A percentile compares a stretch with the other conserved stretches of the same genome.
phyloP scores from a whole-genome alignment of 2,888 invertebrate genomes.

The Luperina testacea region DNA sequence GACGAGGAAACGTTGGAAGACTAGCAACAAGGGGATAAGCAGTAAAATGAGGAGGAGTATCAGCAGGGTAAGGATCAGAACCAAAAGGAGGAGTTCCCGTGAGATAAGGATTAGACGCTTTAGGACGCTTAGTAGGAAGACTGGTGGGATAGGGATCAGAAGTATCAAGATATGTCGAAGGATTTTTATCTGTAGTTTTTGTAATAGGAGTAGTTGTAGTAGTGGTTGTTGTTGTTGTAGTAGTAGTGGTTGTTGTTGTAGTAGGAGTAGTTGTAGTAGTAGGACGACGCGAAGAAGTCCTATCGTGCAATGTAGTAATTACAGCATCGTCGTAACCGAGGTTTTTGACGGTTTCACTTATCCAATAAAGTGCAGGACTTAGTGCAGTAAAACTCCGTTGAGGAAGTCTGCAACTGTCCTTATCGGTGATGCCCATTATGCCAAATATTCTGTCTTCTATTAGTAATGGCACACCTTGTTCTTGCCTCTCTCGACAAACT shows the following conservation, averaged over 20 bases:
- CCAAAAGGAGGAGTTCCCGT: not conserved
- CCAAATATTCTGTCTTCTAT: constrained; percentile 73
- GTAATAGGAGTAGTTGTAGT: not conserved
- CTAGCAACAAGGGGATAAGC: too few relatives aligned
- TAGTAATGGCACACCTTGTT: constrained; percentile 76
- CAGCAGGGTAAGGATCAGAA: not conserved
- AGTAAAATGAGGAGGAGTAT: not conserved
- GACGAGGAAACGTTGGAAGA: not conserved
- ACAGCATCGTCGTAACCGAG: constrained; percentile 36
- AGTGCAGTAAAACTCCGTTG: constrained; percentile 71
- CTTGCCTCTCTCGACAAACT: constrained; percentile 59
- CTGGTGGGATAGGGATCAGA: not conserved
- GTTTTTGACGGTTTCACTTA: constrained; percentile 57
- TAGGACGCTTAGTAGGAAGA: not conserved
- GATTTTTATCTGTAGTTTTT: not conserved
- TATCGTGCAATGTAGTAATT: constrained; percentile 36
- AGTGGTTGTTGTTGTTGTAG: not conserved
- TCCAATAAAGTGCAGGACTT: constrained; percentile 73
- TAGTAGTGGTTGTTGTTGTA: not conserved
- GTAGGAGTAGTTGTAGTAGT: too few relatives aligned
- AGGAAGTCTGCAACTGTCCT: constrained; percentile 54
- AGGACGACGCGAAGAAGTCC: too few relatives aligned
- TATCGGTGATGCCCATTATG: constrained; percentile 60
- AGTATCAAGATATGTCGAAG: not conserved
- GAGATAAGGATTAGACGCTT: not conserved